A percentile compares a stretch with the other conserved stretches of the same genome.
These are phyloP conservation scores for Drosophila mulleri DNA, from an alignment of 2,888 invertebrate genomes.

Conservation along the genomic window DNA sequence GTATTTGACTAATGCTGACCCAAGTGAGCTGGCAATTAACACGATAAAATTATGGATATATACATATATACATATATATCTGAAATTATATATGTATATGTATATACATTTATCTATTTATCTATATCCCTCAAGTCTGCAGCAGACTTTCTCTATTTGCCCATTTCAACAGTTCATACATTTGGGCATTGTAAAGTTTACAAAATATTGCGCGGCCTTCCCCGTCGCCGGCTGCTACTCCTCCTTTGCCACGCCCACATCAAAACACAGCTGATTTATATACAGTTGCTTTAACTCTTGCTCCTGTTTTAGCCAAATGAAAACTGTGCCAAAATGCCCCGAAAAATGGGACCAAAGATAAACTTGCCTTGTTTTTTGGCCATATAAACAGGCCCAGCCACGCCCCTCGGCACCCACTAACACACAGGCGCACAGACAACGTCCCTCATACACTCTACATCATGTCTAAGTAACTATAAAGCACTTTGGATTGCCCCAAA, in stretches of 20 bases:
- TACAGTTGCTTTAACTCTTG: slow-evolving; percentile 32
- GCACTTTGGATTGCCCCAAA: slow-evolving; percentile 50
- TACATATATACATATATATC: neutral
- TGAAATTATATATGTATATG: neutral
- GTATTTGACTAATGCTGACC: slow-evolving; percentile 64
- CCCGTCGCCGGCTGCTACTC: neutral
- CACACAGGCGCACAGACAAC: too few species aligned
- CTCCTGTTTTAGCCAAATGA: slow-evolving; percentile 52
- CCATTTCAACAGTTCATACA: slow-evolving; percentile 37
- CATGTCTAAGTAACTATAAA: slow-evolving; percentile 61
- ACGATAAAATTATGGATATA: slow-evolving; percentile 23
- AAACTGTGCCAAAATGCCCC: slow-evolving; percentile 45
- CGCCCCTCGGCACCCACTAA: too few species aligned
- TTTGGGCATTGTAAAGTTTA: slow-evolving; percentile 50
- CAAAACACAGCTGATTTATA: slow-evolving; percentile 51
- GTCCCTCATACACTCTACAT: neutral
- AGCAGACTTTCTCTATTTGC: slow-evolving; percentile 6
- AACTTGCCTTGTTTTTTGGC: slow-evolving; percentile 33
- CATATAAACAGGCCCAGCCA: slow-evolving; percentile 45
- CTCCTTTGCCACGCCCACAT: neutral
- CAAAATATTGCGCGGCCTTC: slow-evolving; percentile 26
- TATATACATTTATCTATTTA: neutral
- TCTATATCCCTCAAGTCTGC: neutral
- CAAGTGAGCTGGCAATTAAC: slow-evolving; percentile 69
- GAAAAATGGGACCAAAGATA: slow-evolving; percentile 48